Conservation (phyloP, 2,113 vertebrate species). For the Epinephelus lanceolatus region DNA sequence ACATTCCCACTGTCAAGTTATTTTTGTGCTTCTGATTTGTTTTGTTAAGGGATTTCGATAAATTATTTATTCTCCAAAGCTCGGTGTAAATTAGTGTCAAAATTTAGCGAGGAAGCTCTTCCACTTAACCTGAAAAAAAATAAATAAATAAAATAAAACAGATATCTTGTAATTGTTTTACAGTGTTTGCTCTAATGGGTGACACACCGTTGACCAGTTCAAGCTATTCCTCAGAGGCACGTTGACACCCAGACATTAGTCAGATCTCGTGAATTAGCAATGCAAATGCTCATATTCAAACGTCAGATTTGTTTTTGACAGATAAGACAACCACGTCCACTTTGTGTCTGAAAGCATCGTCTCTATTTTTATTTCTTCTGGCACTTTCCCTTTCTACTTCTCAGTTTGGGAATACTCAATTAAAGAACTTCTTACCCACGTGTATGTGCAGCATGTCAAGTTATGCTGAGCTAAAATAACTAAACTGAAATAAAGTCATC, state of each 20-base stretch:
- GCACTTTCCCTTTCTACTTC: background rate
- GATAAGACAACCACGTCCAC: conserved; percentile 8
- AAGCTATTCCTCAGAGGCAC: conserved; percentile 31
- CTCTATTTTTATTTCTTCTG: background rate
- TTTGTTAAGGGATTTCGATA: conserved; percentile 49
- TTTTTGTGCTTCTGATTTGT: conserved; percentile 47
- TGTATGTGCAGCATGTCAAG: background rate
- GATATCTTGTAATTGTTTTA: background rate
- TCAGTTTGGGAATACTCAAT: background rate
- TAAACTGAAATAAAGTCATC: background rate
- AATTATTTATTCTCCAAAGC: conserved; percentile 48
- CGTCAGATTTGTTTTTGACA: conserved; percentile 31
- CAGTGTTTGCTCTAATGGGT: conserved; percentile 22
- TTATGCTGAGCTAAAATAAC: background rate
- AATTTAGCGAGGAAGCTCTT: background rate
- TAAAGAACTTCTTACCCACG: background rate
- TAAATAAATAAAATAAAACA: background rate
- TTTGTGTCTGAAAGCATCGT: background rate
- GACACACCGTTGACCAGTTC: conserved; percentile 28
- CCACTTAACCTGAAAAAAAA: background rate
- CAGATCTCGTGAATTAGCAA: conserved; percentile 8
- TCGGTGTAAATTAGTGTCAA: conserved; percentile 33
- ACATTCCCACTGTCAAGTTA: conserved; percentile 44
- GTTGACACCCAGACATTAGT: conserved; percentile 32
- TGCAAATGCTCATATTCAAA: conserved; percentile 29